A percentile compares a stretch with the other conserved stretches of the same genome.
Conservation (phyloP, 2,113 vertebrate genomes). For the Phaethon lepturus region DNA sequence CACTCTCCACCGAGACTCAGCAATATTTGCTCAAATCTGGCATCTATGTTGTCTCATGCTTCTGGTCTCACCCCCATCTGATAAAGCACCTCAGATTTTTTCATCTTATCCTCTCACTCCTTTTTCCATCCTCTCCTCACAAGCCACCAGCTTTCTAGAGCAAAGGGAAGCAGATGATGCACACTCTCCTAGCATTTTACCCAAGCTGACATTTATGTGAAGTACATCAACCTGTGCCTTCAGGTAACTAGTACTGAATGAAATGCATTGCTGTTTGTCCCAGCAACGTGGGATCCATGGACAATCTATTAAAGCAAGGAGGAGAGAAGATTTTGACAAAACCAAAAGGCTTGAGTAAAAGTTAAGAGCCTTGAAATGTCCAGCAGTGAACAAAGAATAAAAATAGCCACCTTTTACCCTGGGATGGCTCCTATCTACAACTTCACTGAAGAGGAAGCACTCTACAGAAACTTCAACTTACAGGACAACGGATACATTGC, state of each 20-base stretch:
- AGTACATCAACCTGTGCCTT: not conserved
- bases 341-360: not conserved
- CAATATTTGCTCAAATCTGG: not conserved
- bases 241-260: not conserved
- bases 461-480: not conserved
- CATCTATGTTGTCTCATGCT: not conserved
- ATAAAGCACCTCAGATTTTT: not conserved
- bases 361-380: not conserved
- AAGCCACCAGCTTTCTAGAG: not conserved
- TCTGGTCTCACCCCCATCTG: not conserved
- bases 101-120: not conserved
- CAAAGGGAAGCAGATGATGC: not conserved
- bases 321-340: not conserved
- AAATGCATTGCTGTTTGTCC: not conserved
- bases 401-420: not conserved
- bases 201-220: not conserved
- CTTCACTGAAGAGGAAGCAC: not conserved
- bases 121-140: not conserved
- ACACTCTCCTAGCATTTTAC: not conserved
- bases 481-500: accelerated
- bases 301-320: not conserved
- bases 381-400: not conserved
- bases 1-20: not conserved
- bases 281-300: accelerated
- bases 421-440: not conserved